Conservation (phyloP, 1,140 invertebrate species). For the Glomeris maerens region DNA sequence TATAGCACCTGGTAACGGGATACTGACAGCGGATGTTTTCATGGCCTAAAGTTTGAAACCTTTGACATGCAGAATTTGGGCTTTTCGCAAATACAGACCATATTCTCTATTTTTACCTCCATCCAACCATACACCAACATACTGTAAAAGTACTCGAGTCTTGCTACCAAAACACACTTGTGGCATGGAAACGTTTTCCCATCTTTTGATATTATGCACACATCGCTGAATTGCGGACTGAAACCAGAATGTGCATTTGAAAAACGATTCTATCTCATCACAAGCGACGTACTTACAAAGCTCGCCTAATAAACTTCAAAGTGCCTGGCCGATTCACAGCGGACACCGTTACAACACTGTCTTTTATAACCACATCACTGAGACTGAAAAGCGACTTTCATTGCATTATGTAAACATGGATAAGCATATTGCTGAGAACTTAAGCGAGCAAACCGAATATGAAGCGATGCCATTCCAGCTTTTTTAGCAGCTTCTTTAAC, state of each 20-base stretch:
- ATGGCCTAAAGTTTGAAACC: conserved; percentile 13
- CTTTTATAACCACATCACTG: background rate
- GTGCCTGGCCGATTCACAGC: no score
- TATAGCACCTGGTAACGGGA: conserved; percentile 34
- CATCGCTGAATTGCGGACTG: conserved; percentile 43
- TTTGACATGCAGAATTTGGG: background rate
- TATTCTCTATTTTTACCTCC: conserved; percentile 35
- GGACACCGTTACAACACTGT: no score
- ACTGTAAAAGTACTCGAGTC: conserved; percentile 57
- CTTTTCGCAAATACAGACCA: background rate
- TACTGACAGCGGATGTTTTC: conserved; percentile 4
- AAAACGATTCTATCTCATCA: background rate
- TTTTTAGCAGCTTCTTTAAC: conserved; percentile 41
- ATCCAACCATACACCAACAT: conserved; percentile 57
- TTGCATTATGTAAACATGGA: background rate
- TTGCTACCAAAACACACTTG: conserved; percentile 52
- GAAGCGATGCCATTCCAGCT: no score
- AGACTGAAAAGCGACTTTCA: background rate
- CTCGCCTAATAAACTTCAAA: no score
- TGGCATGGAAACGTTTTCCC: conserved; percentile 45
- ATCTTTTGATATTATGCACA: conserved; percentile 42
- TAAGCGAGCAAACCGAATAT: no score
- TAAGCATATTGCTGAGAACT: no score
- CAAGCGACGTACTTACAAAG: no score
- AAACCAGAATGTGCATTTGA: background rate